phyloP scores from a whole-genome alignment of 2,113 vertebrate species.

The Maccullochella peelii region DNA sequence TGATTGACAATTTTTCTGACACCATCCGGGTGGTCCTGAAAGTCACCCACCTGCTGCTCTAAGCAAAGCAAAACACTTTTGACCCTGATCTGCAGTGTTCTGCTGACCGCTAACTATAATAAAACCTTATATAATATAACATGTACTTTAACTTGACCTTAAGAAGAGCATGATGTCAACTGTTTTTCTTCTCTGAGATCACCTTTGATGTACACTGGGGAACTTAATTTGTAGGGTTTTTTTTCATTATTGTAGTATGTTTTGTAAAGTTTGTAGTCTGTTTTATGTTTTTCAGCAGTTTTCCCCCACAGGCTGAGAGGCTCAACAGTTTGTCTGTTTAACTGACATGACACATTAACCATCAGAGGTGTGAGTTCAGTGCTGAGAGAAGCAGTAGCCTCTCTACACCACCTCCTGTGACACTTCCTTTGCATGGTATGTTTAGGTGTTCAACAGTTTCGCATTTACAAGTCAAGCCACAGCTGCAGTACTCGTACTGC shows the following conservation, averaged over 20 bases:
- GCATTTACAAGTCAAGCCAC: slow-evolving; percentile 38
- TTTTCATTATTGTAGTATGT: background rate
- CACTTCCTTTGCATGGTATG: slow-evolving; percentile 35
- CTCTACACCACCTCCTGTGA: background rate
- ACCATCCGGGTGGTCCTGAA: no score
- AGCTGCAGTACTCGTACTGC: background rate
- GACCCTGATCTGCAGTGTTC: no score
- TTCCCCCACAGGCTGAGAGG: background rate
- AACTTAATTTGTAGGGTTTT: background rate
- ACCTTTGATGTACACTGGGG: background rate
- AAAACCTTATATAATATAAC: no score
- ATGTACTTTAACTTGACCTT: no score
- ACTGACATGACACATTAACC: background rate
- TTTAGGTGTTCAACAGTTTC: slow-evolving; percentile 39
- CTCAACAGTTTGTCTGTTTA: background rate
- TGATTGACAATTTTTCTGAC: no score
- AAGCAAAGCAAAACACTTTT: no score
- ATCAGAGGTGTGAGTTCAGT: slow-evolving; percentile 13
- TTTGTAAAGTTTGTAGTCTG: background rate
- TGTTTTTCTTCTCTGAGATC: background rate
- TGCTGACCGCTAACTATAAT: no score
- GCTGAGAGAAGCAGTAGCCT: background rate
- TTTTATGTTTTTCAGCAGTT: background rate
- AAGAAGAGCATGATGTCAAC: background rate
- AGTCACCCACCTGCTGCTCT: no score